Conservation (phyloP, 2,888 invertebrate genomes). For the Linyphia triangularis region DNA sequence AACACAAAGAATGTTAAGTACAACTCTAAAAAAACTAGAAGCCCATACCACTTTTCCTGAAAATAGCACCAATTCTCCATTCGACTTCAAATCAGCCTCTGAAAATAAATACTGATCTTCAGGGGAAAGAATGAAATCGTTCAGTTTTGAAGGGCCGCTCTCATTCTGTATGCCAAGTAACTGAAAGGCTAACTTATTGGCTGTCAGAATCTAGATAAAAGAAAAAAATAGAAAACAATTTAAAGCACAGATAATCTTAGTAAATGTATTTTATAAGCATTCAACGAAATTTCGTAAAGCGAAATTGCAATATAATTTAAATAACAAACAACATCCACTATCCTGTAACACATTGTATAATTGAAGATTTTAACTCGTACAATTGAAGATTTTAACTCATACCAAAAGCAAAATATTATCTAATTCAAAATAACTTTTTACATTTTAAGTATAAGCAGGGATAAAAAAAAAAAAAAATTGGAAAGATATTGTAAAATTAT, state of each 20-base stretch:
- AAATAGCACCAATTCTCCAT: constrained; percentile 83
- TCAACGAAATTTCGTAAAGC: background rate
- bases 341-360: background rate
- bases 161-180: constrained; percentile 79
- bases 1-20: constrained; percentile 44
- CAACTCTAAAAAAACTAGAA: too few species aligned
- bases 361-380: too few species aligned
- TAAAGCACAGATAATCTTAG: background rate
- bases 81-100: constrained; percentile 80
- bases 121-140: constrained; percentile 79
- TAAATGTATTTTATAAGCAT: background rate
- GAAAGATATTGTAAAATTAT: too few species aligned
- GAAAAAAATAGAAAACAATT: background rate
- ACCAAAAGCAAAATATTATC: background rate
- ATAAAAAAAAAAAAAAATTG: too few species aligned
- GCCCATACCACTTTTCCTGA: constrained; percentile 84
- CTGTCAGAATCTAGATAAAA: constrained; percentile 83
- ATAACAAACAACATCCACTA: background rate
- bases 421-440: background rate
- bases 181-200: constrained; percentile 85
- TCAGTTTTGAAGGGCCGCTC: constrained; percentile 81
- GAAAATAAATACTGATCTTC: constrained; percentile 78
- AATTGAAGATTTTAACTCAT: too few species aligned
- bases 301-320: background rate
- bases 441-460: background rate